phyloP scores from a whole-genome alignment of 2,113 vertebrate genomes.

The Oryzias curvinotus region DNA sequence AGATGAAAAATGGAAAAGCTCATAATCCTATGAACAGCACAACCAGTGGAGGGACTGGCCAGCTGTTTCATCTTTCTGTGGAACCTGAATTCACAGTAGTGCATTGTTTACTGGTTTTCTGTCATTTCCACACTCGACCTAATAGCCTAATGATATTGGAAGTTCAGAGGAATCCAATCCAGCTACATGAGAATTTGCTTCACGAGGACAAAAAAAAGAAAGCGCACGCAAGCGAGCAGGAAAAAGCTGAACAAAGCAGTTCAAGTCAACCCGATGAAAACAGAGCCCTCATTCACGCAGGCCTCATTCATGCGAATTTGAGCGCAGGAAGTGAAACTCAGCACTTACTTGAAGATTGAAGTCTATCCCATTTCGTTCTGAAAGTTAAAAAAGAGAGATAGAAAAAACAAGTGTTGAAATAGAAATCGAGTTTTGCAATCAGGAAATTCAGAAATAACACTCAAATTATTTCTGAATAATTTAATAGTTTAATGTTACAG shows the following conservation, averaged over 20 bases:
- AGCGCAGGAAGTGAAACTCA: conserved; percentile 5
- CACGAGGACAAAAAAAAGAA: neutral
- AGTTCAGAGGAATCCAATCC: too few relatives aligned
- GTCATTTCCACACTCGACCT: neutral
- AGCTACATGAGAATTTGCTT: neutral
- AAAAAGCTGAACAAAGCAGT: neutral
- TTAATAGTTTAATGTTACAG: too few relatives aligned
- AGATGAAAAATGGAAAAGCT: too few relatives aligned
- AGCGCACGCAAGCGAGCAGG: conserved; percentile 3
- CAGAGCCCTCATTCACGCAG: conserved; percentile 4
- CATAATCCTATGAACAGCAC: too few relatives aligned
- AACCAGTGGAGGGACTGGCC: too few relatives aligned
- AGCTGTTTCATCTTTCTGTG: neutral
- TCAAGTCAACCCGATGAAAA: neutral
- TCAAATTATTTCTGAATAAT: too few relatives aligned
- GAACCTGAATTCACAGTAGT: neutral
- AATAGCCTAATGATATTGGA: neutral
- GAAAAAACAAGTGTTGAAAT: conserved; percentile 9
- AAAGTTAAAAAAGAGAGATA: conserved; percentile 71
- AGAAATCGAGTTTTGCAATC: neutral
- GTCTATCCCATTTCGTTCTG: conserved; percentile 86
- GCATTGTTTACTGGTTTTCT: neutral
- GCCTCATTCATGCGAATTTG: neutral
- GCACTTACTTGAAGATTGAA: conserved; percentile 88
- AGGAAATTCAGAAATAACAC: too few relatives aligned